These are phyloP conservation scores for Vulpes lagopus DNA, from an alignment of 2,113 vertebrate genomes.

Conservation along the genomic window DNA sequence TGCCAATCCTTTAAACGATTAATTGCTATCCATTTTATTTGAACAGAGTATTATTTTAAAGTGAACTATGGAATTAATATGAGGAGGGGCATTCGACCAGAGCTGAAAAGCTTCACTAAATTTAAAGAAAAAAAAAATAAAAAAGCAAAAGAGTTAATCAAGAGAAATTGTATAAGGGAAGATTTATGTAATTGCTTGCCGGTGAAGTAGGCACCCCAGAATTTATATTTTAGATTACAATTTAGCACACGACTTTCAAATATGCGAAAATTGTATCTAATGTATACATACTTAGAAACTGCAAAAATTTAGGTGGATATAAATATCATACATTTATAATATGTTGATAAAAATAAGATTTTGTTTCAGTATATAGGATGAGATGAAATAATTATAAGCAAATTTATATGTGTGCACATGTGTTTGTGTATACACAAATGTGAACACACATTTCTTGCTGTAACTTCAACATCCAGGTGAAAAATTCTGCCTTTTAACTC, in stretches of 20 bases:
- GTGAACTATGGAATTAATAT: not conserved
- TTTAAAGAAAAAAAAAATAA: not conserved
- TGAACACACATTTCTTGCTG: not conserved
- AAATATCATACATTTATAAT: not conserved
- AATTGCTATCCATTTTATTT: not conserved
- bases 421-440: not conserved
- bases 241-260: not conserved
- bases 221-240: not conserved
- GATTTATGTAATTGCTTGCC: not conserved
- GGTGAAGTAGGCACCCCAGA: not conserved
- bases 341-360: not conserved
- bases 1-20: not conserved
- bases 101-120: not conserved
- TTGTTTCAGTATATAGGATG: not conserved
- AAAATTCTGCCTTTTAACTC: not conserved
- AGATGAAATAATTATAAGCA: not conserved
- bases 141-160: not conserved
- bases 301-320: not conserved
- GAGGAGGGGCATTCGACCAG: not conserved
- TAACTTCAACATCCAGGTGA: not conserved
- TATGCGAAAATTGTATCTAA: not conserved
- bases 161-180: not conserved
- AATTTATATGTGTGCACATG: not conserved
- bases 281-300: not conserved
- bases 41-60: not conserved